Evolutionary conservation across 2,797 vertebrate species (phyloP).

Genomic region (Chlorospingus flavigularis): DNA sequence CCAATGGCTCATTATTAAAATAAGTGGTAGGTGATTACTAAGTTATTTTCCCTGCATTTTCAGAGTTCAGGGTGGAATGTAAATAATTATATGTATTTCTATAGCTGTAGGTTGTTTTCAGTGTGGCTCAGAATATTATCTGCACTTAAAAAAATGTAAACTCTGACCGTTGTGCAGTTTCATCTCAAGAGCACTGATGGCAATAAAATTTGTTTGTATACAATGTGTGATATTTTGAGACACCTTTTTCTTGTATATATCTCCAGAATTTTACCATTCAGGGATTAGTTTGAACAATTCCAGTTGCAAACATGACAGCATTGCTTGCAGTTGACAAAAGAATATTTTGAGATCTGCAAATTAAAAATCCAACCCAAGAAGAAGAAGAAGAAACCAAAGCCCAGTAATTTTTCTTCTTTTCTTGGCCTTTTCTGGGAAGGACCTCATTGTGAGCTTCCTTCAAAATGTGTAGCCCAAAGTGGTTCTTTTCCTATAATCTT

Average conservation of each 20-base stretch:
- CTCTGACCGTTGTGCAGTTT: neutral
- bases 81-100: neutral
- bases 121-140: neutral
- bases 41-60: neutral
- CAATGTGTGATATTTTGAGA: neutral
- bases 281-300: neutral
- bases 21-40: neutral
- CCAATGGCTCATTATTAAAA: neutral
- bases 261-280: neutral
- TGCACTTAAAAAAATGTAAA: neutral
- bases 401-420: neutral
- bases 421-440: neutral
- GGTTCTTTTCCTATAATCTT: rapidly evolving
- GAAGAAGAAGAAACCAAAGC: neutral
- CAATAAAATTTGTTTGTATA: neutral
- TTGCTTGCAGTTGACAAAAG: neutral
- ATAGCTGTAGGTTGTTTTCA: neutral
- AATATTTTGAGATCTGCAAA: neutral
- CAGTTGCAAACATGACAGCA: neutral
- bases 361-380: neutral
- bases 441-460: neutral
- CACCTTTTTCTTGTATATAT: neutral
- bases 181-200: neutral
- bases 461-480: neutral
- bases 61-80: neutral